Evolutionary conservation across 2,797 vertebrate genomes (phyloP), one percentile per base, ranked within the genome.

Genomic region (Dicrostonyx torquatus): DNA sequence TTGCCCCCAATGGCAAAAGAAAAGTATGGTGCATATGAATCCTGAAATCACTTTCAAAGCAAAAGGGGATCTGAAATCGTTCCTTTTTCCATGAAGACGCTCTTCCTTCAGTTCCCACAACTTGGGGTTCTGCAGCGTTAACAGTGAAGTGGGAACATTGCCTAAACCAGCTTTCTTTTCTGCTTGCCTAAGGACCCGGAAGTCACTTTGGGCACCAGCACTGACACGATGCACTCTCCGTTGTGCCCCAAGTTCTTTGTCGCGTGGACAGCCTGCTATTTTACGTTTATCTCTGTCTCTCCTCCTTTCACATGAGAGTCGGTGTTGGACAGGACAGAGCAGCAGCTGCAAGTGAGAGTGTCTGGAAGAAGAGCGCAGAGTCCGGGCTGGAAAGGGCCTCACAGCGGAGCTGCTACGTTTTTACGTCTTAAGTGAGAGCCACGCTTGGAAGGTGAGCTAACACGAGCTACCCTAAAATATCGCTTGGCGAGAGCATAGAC

Each of bases 401-500:
- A 78, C 26, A 73, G 73, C 13, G 78, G 62, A 73, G 31, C 18
- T 94, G 53, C 86, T 94, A 89, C 83, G 29, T 75, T 53, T 48
- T 92, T 92, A 55, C 87, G 79, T 84, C 72, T 77, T 64, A 45
- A 90, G 93, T 64, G 13, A 95, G 94, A 87, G 29, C 37, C n/a
- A 66, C 76, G n/a, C 83, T 93, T 95, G 80, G 50, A 43, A 90
- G 8, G 66, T 37, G 53, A 86, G 40, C 53, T 86, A 88, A 94
- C 13, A 66, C 20, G 75, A 90, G 48, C 45, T 87, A 77, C 64
- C 87, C 87, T 94, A 92, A 90, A 92, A 95, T 62, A 90, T 84
- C 80, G 76, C 48, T 84, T 9, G 48, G 68, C 11, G 15, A 95
- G 37, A 93, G 45, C 29, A 76, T 50, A 3, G n/a, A 83, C 29